Base-by-base conservation (phyloP, 2,888 invertebrate genomes). In the Epinotia bilunana region DNA sequence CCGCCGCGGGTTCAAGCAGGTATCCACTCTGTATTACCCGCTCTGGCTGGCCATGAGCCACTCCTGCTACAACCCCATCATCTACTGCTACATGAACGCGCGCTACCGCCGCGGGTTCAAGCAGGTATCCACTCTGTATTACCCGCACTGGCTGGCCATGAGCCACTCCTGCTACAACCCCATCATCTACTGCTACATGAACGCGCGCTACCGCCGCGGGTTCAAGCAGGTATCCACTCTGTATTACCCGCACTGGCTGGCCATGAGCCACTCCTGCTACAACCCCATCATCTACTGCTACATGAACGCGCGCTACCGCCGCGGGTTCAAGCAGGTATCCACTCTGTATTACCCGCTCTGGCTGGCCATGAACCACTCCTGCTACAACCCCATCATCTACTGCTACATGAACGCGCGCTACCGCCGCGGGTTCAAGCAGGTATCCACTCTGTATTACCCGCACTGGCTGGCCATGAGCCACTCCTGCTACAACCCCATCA, bases 401-500 rank as follows among this genome's bases (percentile, higher is more conserved):
- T 94, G 96, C 87, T 96, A 96, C 93, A 28, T 28, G 28, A 28
- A 28, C 28, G 28, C 28, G 5, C 28, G 28, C 28, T 28, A 28
- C 28, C 28, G 28, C 4, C 6, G 28, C 28, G 28, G 28, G 28
- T 28, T 28, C 3, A 2, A 28, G 3, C 28, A 28, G 28, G 28
- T 28, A 28, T 28, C 28, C 33, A 33, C 33, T n/a, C n/a, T n/a
- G n/a, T n/a, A n/a, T n/a, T n/a, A n/a, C n/a, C n/a, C n/a, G n/a
- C 96, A 97, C 86, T 96, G 96, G 95, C 89, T 97, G 77, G 96
- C 97, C 72, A 97, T 97, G 96, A 96, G 96, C 20, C 96, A 97
- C 86, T 95, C 96, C 76, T 96, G 96, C 87, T 96, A 96, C 92
- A 97, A 97, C 87, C 97, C 97, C 53, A 95, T 97, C 79, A 97